Conservation (phyloP, 2,113 vertebrate species). For the Cariama cristata region DNA sequence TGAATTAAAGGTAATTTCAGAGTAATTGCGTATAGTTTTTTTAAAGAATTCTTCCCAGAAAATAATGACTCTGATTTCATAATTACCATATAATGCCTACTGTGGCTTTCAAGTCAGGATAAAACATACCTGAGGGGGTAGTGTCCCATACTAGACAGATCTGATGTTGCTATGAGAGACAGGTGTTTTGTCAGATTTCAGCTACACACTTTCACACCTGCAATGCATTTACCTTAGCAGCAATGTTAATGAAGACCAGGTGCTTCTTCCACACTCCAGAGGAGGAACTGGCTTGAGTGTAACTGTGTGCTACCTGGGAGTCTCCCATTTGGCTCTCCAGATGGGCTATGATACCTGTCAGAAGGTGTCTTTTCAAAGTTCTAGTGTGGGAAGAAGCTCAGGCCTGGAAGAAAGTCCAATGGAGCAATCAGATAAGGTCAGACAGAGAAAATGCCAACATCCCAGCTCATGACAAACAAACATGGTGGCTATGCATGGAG, state of each 20-base stretch:
- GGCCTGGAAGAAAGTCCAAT: not conserved
- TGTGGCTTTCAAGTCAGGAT: constrained; percentile 74
- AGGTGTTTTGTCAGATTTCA: constrained; percentile 80
- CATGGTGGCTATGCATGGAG: not conserved
- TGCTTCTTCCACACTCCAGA: constrained; percentile 77
- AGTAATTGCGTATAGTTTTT: constrained; percentile 79
- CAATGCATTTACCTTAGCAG: constrained; percentile 82
- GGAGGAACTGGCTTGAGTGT: constrained; percentile 68
- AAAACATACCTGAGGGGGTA: constrained; percentile 69
- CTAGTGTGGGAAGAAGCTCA: not conserved
- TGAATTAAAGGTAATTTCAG: constrained; percentile 81
- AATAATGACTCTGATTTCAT: constrained; percentile 78
- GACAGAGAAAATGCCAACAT: not conserved
- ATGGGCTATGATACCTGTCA: not conserved
- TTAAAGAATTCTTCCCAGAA: constrained; percentile 74
- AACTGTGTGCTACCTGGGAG: constrained; percentile 39
- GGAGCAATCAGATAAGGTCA: not conserved
- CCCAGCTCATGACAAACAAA: not conserved
- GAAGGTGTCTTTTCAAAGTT: not conserved
- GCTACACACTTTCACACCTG: constrained; percentile 84
- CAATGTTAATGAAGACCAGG: constrained; percentile 88
- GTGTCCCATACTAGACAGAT: constrained; percentile 60
- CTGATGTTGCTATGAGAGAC: constrained; percentile 73
- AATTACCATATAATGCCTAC: constrained; percentile 77
- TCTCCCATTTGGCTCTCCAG: not conserved